Percentiles rank a stretch among this genome's conserved stretches.
Conservation (phyloP, 2,888 invertebrate species). For the Eutolmus rufibarbis region DNA sequence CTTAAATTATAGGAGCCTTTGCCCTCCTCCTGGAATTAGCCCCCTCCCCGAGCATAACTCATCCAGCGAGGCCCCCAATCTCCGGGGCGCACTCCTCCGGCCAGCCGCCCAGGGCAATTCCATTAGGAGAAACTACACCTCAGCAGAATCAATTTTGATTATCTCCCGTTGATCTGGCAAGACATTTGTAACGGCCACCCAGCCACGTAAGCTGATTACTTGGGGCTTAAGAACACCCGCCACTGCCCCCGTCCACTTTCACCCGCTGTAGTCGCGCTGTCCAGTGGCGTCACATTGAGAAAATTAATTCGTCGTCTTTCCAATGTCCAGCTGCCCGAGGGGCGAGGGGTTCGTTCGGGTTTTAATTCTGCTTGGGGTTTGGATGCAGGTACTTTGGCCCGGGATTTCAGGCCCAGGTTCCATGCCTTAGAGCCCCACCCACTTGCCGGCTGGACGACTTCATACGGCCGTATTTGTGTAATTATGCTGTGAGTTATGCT, state of each 20-base stretch:
- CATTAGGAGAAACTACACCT: neutral
- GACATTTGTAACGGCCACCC: slow-evolving; percentile 7
- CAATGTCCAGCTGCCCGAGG: neutral
- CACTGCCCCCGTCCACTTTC: neutral
- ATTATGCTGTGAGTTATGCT: neutral
- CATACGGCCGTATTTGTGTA: neutral
- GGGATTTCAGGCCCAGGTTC: neutral
- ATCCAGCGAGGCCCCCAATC: neutral
- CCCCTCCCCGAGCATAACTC: neutral
- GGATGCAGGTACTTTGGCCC: neutral
- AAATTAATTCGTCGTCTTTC: slow-evolving; percentile 11
- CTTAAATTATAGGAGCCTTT: neutral
- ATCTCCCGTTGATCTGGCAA: slow-evolving; percentile 14
- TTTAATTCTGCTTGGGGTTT: neutral
- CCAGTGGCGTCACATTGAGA: neutral
- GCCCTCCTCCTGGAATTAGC: neutral
- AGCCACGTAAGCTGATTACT: slow-evolving; percentile 17
- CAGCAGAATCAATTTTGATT: slow-evolving; percentile 10
- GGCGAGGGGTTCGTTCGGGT: too few relatives aligned
- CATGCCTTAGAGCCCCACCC: neutral
- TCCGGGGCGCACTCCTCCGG: neutral
- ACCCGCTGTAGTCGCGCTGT: neutral
- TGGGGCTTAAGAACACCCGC: neutral
- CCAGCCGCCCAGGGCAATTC: neutral
- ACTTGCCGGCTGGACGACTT: neutral